These are phyloP conservation scores for Eira barbara DNA, from an alignment of 2,113 vertebrate species.

Conservation along the genomic window DNA sequence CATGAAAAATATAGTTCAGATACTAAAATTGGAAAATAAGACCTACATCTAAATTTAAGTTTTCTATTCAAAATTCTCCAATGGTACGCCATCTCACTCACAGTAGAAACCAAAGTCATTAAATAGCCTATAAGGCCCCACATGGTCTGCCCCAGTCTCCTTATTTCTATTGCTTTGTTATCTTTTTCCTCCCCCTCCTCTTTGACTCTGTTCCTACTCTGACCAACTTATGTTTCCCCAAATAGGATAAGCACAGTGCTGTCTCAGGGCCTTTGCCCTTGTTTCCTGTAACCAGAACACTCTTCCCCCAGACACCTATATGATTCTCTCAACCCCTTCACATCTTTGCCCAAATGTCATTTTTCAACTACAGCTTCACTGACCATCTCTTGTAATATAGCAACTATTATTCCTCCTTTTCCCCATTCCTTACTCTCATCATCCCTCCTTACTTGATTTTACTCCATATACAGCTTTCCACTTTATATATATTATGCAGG, in stretches of 20 bases:
- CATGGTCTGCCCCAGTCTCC: no score
- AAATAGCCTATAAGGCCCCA: neutral
- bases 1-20: neutral
- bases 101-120: neutral
- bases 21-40: neutral
- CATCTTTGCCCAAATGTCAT: neutral
- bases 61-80: neutral
- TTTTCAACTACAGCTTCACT: neutral
- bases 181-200: neutral
- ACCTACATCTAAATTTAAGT: neutral
- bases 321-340: neutral
- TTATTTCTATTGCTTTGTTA: neutral
- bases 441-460: neutral
- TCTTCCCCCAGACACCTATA: neutral
- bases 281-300: neutral
- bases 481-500: neutral
- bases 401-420: neutral
- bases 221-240: neutral
- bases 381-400: neutral
- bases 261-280: neutral
- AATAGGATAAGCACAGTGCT: neutral
- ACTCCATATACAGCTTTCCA: neutral
- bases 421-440: neutral
- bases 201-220: neutral
- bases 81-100: neutral